phyloP scores from a whole-genome alignment of 2,113 vertebrate species.

The human region DNA sequence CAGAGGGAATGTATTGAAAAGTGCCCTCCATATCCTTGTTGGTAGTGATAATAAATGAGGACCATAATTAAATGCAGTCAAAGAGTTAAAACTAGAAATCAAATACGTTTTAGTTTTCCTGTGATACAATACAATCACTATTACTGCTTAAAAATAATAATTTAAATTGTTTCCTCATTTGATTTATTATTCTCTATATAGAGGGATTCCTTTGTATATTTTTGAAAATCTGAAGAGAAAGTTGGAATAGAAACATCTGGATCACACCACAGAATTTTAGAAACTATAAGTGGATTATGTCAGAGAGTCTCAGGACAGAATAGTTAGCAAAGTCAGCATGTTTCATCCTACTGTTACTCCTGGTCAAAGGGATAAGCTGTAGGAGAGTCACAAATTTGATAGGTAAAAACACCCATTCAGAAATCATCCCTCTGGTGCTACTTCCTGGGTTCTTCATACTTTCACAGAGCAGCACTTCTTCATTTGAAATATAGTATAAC shows the following conservation, averaged over 20 bases:
- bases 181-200: constrained; percentile 47
- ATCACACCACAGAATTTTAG: constrained; percentile 35
- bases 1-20: constrained; percentile 45
- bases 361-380: background rate
- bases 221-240: constrained; percentile 48
- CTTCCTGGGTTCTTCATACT: constrained; percentile 56
- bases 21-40: background rate
- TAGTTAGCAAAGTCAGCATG: background rate
- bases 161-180: constrained; percentile 61
- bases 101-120: constrained; percentile 44
- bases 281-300: background rate
- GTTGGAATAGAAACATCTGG: constrained; percentile 53
- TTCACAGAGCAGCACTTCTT: constrained; percentile 65
- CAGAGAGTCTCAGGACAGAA: constrained; percentile 5
- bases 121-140: background rate
- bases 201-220: constrained; percentile 25
- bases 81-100: constrained; percentile 51
- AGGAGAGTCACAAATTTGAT: background rate
- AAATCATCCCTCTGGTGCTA: constrained; percentile 23
- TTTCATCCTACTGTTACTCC: background rate
- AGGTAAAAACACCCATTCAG: constrained; percentile 36
- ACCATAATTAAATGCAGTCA: constrained; percentile 37
- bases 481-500: constrained; percentile 56
- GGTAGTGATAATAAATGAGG: constrained; percentile 3
- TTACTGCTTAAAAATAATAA: constrained; percentile 58